These are phyloP conservation scores for Oryzias curvinotus DNA, from an alignment of 2,113 vertebrate genomes.

Conservation along the genomic window DNA sequence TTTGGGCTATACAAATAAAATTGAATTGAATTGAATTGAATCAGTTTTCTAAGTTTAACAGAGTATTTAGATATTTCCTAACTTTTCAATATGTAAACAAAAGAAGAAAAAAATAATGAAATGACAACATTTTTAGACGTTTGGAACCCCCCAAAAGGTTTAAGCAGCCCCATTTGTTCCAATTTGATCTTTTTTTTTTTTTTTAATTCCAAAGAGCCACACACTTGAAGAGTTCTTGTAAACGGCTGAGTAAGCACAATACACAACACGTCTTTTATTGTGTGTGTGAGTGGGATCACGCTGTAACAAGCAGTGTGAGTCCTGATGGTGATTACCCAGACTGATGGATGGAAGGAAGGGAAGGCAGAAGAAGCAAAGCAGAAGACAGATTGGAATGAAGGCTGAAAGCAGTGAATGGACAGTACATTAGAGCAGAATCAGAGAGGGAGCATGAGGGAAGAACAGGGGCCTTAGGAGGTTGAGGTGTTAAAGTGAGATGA, in stretches of 20 bases:
- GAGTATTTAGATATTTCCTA: not conserved
- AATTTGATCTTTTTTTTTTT: slow-evolving; percentile 20
- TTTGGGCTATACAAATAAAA: too few relatives aligned
- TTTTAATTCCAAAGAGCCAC: slow-evolving; percentile 28
- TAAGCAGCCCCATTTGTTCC: slow-evolving; percentile 12
- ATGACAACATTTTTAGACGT: not conserved
- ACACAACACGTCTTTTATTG: slow-evolving; percentile 44
- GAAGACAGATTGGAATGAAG: slow-evolving; percentile 29
- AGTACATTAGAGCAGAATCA: slow-evolving; percentile 49
- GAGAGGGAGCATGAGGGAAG: slow-evolving; percentile 32
- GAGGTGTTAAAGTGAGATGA: slow-evolving; percentile 60
- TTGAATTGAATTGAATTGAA: too few relatives aligned
- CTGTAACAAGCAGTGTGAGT: slow-evolving; percentile 70
- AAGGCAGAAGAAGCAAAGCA: slow-evolving; percentile 35
- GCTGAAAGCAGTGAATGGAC: slow-evolving; percentile 42
- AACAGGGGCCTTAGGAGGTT: slow-evolving; percentile 44
- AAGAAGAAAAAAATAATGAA: slow-evolving; percentile 8
- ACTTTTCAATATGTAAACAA: slow-evolving; percentile 4
- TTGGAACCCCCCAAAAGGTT: slow-evolving; percentile 19
- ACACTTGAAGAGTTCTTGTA: slow-evolving; percentile 36
- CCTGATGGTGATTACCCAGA: slow-evolving; percentile 71
- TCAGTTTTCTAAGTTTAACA: too few relatives aligned
- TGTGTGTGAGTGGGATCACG: slow-evolving; percentile 71
- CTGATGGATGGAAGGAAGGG: slow-evolving; percentile 61
- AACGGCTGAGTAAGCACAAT: slow-evolving; percentile 62